Conservation (phyloP, 1,140 invertebrate genomes). For the Rhopalosiphum maidis region DNA sequence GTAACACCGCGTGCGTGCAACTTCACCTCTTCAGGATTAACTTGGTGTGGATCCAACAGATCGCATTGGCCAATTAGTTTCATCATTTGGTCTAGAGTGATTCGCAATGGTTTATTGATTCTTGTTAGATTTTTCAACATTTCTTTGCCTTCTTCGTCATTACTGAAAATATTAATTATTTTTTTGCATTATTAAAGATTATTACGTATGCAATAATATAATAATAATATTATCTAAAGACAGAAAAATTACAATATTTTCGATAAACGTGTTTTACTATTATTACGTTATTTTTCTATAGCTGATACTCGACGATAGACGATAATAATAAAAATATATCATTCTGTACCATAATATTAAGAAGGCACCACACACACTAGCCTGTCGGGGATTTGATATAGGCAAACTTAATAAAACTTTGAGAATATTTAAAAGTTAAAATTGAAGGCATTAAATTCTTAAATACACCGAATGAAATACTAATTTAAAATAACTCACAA, state of each 20-base stretch:
- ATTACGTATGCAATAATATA: background rate
- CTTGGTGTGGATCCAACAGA: constrained; percentile 64
- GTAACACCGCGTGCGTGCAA: background rate
- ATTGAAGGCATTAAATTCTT: too few species aligned
- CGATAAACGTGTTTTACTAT: background rate
- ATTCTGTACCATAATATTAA: too few species aligned
- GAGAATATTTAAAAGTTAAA: background rate
- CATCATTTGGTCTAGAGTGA: constrained; percentile 75
- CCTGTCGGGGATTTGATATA: background rate
- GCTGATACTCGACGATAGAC: background rate
- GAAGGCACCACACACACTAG: background rate
- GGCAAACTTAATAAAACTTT: background rate
- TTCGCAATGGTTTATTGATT: constrained; percentile 69
- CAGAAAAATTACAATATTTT: background rate
- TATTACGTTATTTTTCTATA: background rate
- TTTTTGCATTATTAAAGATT: background rate
- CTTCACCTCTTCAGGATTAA: background rate
- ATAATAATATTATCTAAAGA: background rate
- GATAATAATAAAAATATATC: background rate
- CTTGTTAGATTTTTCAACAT: constrained; percentile 64
- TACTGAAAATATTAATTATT: constrained; percentile 66
- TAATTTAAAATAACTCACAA: background rate
- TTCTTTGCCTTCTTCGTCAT: constrained; percentile 70
- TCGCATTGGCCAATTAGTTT: constrained; percentile 79
- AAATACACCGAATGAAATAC: background rate